Conservation (phyloP, 1,140 invertebrate species). For the Hylaeus volcanicus region DNA sequence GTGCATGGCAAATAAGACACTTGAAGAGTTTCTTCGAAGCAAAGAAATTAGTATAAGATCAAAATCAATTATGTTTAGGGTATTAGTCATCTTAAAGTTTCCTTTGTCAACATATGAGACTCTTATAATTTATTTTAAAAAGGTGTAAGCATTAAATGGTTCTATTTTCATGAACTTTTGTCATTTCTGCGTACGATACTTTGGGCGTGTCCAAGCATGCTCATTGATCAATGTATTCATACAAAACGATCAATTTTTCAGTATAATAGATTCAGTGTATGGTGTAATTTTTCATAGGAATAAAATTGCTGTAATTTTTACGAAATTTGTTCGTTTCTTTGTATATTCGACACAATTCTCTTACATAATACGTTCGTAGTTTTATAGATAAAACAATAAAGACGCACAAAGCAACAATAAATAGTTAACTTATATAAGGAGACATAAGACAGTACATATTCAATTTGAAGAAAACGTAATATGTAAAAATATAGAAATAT, state of each 20-base stretch:
- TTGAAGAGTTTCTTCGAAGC: constrained; percentile 99
- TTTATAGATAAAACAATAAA: no score
- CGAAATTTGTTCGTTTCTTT: not conserved
- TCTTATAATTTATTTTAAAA: constrained; percentile 9
- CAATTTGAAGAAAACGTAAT: no score
- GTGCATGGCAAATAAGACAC: constrained; percentile 99
- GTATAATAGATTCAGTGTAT: not conserved
- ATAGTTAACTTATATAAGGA: no score
- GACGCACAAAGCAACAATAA: no score
- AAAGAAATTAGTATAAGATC: constrained; percentile 96
- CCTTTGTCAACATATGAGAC: not conserved
- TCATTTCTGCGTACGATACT: not conserved
- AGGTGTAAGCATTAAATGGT: not conserved
- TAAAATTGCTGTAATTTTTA: constrained; percentile 25
- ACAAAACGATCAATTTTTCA: not conserved
- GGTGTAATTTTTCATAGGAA: constrained; percentile 12
- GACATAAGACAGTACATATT: no score
- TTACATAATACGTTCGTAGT: no score
- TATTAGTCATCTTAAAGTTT: not conserved
- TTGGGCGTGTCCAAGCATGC: not conserved
- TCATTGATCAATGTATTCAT: not conserved
- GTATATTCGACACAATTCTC: no score
- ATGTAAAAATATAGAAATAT: no score
- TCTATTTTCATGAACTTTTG: not conserved
- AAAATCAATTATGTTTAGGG: not conserved